Evolutionary conservation across 2,113 vertebrate species (phyloP), one percentile per base, ranked within the genome.

Genomic region (Rhinichthys klamathensis): DNA sequence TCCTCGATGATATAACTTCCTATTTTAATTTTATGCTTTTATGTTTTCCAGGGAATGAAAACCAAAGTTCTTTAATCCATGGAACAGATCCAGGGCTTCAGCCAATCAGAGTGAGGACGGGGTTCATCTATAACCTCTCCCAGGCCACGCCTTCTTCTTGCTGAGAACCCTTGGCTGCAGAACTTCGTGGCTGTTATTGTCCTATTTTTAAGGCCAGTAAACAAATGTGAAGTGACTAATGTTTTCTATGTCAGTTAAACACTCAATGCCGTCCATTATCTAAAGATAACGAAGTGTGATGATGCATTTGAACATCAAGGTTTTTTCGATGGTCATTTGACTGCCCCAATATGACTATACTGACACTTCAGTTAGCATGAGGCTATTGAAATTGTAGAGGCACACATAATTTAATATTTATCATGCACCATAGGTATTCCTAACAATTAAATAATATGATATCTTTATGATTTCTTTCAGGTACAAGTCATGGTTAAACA

Each of bases 61-160:
- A 90, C 85, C 83, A 44, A 51, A 56, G 86, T 87, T 54, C 75
- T 25, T 77, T 79, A 70, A 88, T 84, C 84, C 91, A 94, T 89
- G 94, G 92, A 84, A 92, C 87, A 49, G 91, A 86, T 87, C 93
- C 91, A 70, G 83, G 88, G 65, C 89, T 91, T 54, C 82, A 92
- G 88, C 91, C 91, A 70, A 94, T 95, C 91, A 87, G 69, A 89
- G 84, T 94, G 89, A 91, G 92, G 86, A 93, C 25, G 41, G 88
- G 84, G 65, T 90, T 94, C 82, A 87, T 89, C 78, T 88, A 90
- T 67, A 38, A 85, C 83, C 85, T 10, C 73, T 25, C 49, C 44
- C 86, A 73, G 83, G 30, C 82, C 88, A 85, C 82, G 72, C 44
- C 80, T 23, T 51, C 51, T 35, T 35, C 51, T n/a, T 32, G 15